A percentile compares a stretch with the other conserved stretches of the same genome.
Evolutionary conservation across 2,797 vertebrate species (phyloP).

Genomic region (Synanceia verrucosa): DNA sequence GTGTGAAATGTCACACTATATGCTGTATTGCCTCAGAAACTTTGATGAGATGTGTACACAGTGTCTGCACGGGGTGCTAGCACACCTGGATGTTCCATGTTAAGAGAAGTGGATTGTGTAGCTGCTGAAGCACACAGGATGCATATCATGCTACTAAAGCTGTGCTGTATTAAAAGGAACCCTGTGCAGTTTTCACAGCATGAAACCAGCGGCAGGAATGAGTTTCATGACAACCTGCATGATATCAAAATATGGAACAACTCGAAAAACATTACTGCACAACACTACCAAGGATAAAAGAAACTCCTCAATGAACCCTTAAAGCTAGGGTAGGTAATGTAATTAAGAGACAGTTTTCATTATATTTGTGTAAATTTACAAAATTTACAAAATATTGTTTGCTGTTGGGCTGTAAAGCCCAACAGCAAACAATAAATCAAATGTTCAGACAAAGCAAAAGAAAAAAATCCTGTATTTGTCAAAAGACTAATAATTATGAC

Average conservation of each 20-base stretch:
- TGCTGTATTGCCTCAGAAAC: constrained; percentile 25
- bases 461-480: not conserved
- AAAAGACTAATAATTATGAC: too few species aligned
- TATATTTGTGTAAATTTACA: too few species aligned
- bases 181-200: not conserved
- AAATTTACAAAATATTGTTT: too few species aligned
- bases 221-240: not conserved
- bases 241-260: too few species aligned
- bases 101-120: not conserved
- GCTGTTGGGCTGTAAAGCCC: too few species aligned
- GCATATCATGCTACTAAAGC: not conserved
- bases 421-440: too few species aligned
- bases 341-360: too few species aligned
- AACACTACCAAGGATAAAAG: not conserved
- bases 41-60: constrained; percentile 10
- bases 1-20: constrained; percentile 27
- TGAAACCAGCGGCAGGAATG: not conserved
- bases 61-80: not conserved
- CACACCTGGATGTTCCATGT: not conserved
- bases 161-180: too few species aligned
- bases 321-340: too few species aligned
- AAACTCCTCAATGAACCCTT: too few species aligned
- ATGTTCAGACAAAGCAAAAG: too few species aligned
- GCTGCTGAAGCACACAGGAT: not conserved
- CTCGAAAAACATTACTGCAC: not conserved